These are phyloP conservation scores for Stenodera caucasica DNA, from an alignment of 2,888 invertebrate species.

Conservation along the genomic window DNA sequence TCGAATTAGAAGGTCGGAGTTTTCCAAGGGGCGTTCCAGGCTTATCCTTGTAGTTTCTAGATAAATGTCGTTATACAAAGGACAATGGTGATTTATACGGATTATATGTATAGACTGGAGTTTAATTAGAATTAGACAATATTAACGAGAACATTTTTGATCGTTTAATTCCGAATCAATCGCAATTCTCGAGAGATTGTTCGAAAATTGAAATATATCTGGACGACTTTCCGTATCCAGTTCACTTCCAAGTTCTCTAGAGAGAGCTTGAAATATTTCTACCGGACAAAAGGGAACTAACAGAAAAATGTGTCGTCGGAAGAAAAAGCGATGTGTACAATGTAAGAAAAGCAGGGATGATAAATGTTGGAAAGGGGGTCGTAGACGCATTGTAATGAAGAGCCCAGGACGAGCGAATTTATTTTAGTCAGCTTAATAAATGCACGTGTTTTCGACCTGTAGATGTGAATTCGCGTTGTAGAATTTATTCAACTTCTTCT, in stretches of 20 bases:
- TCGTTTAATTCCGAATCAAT: conserved; percentile 33
- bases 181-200: conserved; percentile 25
- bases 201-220: conserved; percentile 35
- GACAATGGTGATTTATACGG: conserved; percentile 49
- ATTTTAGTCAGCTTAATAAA: conserved; percentile 46
- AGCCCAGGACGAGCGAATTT: conserved; percentile 43
- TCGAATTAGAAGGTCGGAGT: conserved; percentile 33
- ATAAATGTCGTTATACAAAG: conserved; percentile 52
- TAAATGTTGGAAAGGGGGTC: conserved; percentile 45
- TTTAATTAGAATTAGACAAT: not conserved
- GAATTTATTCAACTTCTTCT: too few species aligned
- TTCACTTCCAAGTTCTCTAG: conserved; percentile 30
- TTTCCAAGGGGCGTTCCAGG: conserved; percentile 33
- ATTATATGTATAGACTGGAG: conserved; percentile 31
- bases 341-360: conserved; percentile 46
- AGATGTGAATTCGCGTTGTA: too few species aligned
- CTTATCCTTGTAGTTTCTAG: conserved; percentile 46
- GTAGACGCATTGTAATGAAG: conserved; percentile 47
- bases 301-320: conserved; percentile 48
- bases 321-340: conserved; percentile 48
- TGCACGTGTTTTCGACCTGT: conserved; percentile 43
- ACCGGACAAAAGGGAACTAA: conserved; percentile 40
- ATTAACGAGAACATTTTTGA: conserved; percentile 7
- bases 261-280: conserved; percentile 44
- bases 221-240: conserved; percentile 31